Evolutionary conservation across 2,888 invertebrate genomes (phyloP), one percentile per base, ranked within the genome.

Genomic region (Marasmarcha lunaedactyla): DNA sequence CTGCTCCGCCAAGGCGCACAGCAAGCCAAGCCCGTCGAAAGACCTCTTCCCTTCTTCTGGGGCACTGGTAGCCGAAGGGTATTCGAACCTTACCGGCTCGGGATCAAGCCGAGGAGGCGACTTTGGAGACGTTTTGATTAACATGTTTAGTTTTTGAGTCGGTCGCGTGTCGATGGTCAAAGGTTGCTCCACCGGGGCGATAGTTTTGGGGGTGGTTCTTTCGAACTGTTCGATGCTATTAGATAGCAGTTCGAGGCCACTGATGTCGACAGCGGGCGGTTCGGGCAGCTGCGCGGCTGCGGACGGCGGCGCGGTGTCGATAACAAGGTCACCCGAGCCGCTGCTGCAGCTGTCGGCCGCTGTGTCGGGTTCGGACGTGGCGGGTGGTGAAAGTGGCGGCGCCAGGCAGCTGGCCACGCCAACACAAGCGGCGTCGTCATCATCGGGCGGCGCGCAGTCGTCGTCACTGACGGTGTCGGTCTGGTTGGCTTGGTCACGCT

Each of bases 1-100:
- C 58, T 94, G 93, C 58, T 94, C 94, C 0, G 94, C 95, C 43
- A 94, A 73, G 6, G 93, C 93, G 63, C 94, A 94, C 15, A 95
- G 69, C 25, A 95, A 66, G 39, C 91, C 91, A 11, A 95, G 71
- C 0, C 90, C 90, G 14, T 87, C 90, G 12, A 90, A 69, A 2
- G 78, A 79, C 45, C 72, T 70, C 47, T 81, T 79, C 5, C 62
- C 46, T 40, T 76, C 74, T 15, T 74, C 70, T 47, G 61, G 59
- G 1, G 56, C 49, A 40, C 50, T 48, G 1, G 63, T 46, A 3
- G 57, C 47, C 1, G 62, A 43, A 4, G 72, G 69, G 46, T 79
- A 84, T 42, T 78, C 77, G 39, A 83, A 83, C 43, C 71, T 64
- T 42, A 71, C 58, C 5, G 70, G 53, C 51, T 71, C 85, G 30